These are phyloP conservation scores for Australoheros scitulus DNA, from an alignment of 2,113 vertebrate species.

Conservation along the genomic window DNA sequence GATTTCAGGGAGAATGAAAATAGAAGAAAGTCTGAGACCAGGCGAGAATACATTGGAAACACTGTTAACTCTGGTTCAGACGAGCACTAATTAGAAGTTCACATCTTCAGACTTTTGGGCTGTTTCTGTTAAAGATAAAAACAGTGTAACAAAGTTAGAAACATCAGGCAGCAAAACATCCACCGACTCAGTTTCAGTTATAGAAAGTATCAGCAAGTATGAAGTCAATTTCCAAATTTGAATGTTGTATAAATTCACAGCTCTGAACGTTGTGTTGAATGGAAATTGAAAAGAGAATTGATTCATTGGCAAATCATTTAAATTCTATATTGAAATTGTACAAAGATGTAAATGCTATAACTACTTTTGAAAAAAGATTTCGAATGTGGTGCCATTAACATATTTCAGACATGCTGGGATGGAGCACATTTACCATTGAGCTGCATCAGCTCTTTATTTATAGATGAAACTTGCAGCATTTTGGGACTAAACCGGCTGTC, in stretches of 20 bases:
- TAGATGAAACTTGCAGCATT: too few relatives aligned
- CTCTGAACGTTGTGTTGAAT: neutral
- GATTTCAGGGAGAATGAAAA: conserved; percentile 4
- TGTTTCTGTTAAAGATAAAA: neutral
- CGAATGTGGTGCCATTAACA: too few relatives aligned
- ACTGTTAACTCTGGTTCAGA: neutral
- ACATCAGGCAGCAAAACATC: neutral
- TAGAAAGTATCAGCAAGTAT: neutral
- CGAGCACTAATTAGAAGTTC: conserved; percentile 5
- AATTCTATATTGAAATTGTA: neutral
- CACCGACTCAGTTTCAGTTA: neutral
- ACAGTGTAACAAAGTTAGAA: accelerated
- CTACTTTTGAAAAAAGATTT: too few relatives aligned
- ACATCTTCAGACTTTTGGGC: neutral
- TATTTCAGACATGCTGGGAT: too few relatives aligned
- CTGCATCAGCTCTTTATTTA: too few relatives aligned
- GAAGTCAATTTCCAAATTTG: neutral
- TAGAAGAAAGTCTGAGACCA: conserved; percentile 23
- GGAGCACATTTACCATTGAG: too few relatives aligned
- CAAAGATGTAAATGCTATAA: neutral
- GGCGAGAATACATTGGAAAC: neutral
- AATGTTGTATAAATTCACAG: neutral
- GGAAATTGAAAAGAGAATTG: neutral
- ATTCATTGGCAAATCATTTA: neutral
- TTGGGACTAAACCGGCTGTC: neutral